These are phyloP conservation scores for Lysandra coridon DNA, from an alignment of 2,888 invertebrate genomes.

Conservation along the genomic window DNA sequence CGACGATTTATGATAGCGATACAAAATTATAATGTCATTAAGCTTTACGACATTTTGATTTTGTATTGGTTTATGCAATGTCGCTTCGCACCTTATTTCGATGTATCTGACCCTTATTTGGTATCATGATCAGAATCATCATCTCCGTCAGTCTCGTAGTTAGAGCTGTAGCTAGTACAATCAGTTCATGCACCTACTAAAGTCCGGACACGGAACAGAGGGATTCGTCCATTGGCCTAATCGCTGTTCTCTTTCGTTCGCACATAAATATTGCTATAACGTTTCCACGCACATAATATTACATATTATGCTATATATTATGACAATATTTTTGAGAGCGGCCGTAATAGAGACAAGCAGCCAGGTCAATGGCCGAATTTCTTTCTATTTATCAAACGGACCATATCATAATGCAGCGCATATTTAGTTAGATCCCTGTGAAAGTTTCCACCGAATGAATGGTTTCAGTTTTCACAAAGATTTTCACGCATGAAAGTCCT, in stretches of 20 bases:
- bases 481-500: conserved; percentile 26
- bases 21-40: neutral
- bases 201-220: neutral
- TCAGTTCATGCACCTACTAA: conserved; percentile 37
- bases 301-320: too few relatives aligned
- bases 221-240: neutral
- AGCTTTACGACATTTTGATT: too few relatives aligned
- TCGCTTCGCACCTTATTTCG: neutral
- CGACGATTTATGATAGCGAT: neutral
- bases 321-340: neutral
- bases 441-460: conserved; percentile 16
- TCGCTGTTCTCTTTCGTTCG: neutral
- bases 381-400: neutral
- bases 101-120: neutral
- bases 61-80: too few relatives aligned
- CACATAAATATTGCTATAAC: neutral
- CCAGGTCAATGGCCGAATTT: neutral
- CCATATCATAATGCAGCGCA: neutral
- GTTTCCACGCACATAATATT: too few relatives aligned
- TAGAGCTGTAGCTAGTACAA: conserved; percentile 29
- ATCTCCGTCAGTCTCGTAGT: neutral
- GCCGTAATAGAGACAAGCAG: neutral
- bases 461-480: conserved; percentile 8
- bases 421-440: neutral
- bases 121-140: neutral